Percentiles rank a stretch among this genome's conserved stretches.
phyloP scores from a whole-genome alignment of 2,888 invertebrate genomes.

The Tachina fera region DNA sequence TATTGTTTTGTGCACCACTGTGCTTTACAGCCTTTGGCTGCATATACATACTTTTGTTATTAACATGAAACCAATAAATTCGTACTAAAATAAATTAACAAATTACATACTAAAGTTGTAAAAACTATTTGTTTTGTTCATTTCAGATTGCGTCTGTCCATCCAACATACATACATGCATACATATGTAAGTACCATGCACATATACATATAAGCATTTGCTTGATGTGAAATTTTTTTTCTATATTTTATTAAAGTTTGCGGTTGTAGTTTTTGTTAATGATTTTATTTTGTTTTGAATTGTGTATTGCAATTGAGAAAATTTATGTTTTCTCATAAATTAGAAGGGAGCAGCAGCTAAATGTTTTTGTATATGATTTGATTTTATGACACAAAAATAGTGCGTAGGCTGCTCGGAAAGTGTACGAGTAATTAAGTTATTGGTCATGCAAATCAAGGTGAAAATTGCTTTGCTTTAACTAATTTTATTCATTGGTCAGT shows the following conservation, averaged over 20 bases:
- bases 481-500: conserved; percentile 6
- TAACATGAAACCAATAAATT: conserved; percentile 27
- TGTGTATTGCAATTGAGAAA: conserved; percentile 49
- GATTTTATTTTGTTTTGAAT: conserved; percentile 23
- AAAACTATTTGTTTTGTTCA: conserved; percentile 25
- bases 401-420: conserved; percentile 56
- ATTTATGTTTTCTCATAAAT: conserved; percentile 70
- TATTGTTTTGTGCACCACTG: background rate
- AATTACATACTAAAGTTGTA: conserved; percentile 26
- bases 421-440: background rate
- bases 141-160: conserved; percentile 10
- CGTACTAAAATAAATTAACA: conserved; percentile 39
- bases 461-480: conserved; percentile 5
- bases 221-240: conserved; percentile 14
- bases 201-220: background rate
- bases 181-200: conserved; percentile 12
- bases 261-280: conserved; percentile 24
- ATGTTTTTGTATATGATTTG: conserved; percentile 22
- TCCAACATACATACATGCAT: background rate
- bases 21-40: background rate
- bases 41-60: background rate
- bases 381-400: conserved; percentile 41
- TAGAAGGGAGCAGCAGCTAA: conserved; percentile 69
- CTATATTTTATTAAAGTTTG: conserved; percentile 25
- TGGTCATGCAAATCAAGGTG: conserved; percentile 26